Evolutionary conservation across 1,140 invertebrate species (phyloP), one percentile per base, ranked within the genome.

Genomic region (Drosophila ambigua): DNA sequence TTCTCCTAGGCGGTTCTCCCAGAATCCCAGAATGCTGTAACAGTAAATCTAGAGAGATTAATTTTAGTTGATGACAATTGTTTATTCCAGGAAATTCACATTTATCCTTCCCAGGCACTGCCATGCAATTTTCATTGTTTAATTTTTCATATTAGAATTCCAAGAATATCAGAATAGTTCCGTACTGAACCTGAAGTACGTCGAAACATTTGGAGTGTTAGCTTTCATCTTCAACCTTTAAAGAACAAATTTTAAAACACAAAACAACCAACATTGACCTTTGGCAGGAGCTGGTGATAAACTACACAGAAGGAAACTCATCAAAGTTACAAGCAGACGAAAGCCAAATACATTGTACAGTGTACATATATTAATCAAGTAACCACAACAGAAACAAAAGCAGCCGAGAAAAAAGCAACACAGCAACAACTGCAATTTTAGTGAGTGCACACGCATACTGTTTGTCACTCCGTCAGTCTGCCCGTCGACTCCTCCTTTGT

Each of bases 391-490:
- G 45, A 60, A 74, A 53, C 53, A 66, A 67, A 62, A 45, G 43
- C 51, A 26, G 23, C 43, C 46, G 28, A 39, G 72, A 76, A 58
- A 35, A n/a, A 9, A 31, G 13, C 62, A 35, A 15, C 8, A 20
- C 46, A 69, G 66, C 46, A 64, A 51, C 41, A 80, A 67, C 57
- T 71, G 73, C 51, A 76, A 83, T 76, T 81, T 77, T 11, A 45
- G 68, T 68, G 61, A 79, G 52, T 73, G 62, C 44, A 55, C 31
- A 55, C 49, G 41, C 66, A 23, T 50, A 51, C 52, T 61, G 46
- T 66, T 44, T 65, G 23, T 68, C 65, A 68, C 28, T 48, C 16
- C 16, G 41, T 16, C 45, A 50, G 48, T 45, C 6, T 43, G 49
- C 31, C 51, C 35, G 31, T 53, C 26, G 8, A 52, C 24, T 31